Base-by-base conservation (phyloP, 2,113 vertebrate genomes). In the Colinus virginianus region DNA sequence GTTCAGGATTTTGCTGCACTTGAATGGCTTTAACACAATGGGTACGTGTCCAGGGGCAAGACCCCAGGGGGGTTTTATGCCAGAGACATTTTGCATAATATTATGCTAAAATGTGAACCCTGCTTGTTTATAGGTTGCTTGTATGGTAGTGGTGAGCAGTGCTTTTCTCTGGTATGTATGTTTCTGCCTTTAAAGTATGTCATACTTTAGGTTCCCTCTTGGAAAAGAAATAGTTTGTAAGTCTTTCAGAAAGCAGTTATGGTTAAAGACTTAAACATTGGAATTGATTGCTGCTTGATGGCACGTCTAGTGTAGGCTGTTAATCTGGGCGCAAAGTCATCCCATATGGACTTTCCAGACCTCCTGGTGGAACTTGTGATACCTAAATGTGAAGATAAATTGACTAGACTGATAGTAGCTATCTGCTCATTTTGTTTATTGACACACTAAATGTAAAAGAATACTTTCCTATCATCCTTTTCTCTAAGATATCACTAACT, bases 221-320 rank as follows among this genome's bases (percentile, higher is more conserved):
- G 45, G 45, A 30, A 32, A 62, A 49, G 36, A 40, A 13, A 11
- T 32, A 30, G 19, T 62, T 45, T 46, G 36, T 8, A 49, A 38
- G 59, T 77, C 58, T 62, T 49, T 49, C 38, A 36, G 48, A 62
- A 30, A 40, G 26, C 26, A 62, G 74, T 32, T 62, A 32, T 14
- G 8, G 21, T 22, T 49, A 8, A 45, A 58, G 36, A 62, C 26
- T 49, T 38, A 77, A 48, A 48, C 20, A 12, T 19, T 48, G 46
- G 30, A 77, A 32, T 30, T 77, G n/a, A 49, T 30, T 40, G 8
- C 43, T 62, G 15, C 34, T 49, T 30, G 23, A 9, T 48, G 48
- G 59, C 45, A 40, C 23, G 36, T 34, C 58, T 62, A 15, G 48
- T 26, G 28, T 18, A 62, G 25, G 17, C 0, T 0, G 0, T 40